Conservation (phyloP, 2,113 vertebrate species). For the Oxyura jamaicensis region DNA sequence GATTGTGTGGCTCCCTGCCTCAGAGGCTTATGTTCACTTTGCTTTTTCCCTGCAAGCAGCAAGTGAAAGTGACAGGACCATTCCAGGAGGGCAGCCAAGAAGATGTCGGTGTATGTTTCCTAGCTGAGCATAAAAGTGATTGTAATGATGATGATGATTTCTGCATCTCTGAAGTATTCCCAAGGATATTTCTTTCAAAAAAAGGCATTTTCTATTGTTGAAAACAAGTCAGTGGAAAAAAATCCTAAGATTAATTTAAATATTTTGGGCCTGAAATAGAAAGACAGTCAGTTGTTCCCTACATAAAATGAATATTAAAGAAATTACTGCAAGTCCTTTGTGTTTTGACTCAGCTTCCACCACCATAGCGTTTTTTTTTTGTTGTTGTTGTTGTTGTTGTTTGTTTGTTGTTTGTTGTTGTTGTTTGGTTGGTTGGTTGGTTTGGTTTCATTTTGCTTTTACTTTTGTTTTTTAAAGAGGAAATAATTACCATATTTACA, state of each 20-base stretch:
- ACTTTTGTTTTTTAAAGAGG: background rate
- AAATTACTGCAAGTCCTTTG: background rate
- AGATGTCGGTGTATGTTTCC: slow-evolving; percentile 21
- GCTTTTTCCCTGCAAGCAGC: background rate
- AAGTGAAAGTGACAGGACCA: slow-evolving; percentile 31
- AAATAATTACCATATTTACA: background rate
- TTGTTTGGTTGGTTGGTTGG: background rate
- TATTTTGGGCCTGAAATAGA: background rate
- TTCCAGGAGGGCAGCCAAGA: slow-evolving; percentile 52
- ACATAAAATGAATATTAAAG: background rate
- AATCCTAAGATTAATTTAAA: background rate
- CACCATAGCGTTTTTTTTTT: no score
- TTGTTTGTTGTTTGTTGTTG: background rate
- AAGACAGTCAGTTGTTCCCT: background rate
- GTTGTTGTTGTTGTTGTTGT: background rate
- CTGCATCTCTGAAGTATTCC: background rate
- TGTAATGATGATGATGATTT: background rate
- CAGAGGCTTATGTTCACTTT: slow-evolving; percentile 26
- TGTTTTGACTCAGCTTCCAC: background rate
- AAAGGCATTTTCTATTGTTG: background rate
- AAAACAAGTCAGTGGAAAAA: background rate
- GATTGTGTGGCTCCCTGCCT: background rate
- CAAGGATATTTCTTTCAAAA: background rate
- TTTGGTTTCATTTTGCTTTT: no score
- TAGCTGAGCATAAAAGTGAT: background rate